A percentile compares a stretch with the other conserved stretches of the same genome.
These are phyloP conservation scores for Balearica regulorum DNA, from an alignment of 2,797 vertebrate species.

Conservation along the genomic window DNA sequence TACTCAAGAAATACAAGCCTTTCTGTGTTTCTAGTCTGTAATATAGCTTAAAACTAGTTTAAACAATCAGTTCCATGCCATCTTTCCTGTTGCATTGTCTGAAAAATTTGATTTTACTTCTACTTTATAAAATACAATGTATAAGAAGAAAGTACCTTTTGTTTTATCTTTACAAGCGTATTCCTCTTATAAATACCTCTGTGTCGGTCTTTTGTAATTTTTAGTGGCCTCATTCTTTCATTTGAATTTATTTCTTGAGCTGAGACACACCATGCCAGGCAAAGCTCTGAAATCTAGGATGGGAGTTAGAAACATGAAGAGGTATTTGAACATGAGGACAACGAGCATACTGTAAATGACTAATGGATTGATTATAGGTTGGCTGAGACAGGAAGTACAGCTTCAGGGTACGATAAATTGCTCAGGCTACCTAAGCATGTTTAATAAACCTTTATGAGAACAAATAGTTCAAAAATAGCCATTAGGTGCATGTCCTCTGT, in stretches of 20 bases:
- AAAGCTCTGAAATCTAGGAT: background rate
- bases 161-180: background rate
- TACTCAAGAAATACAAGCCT: background rate
- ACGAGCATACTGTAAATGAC: background rate
- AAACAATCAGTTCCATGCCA: background rate
- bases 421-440: background rate
- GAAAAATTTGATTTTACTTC: background rate
- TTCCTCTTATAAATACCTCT: background rate
- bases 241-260: background rate
- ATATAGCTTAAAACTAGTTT: background rate
- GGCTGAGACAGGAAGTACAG: background rate
- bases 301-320: background rate
- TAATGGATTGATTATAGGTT: background rate
- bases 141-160: background rate
- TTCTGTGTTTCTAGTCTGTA: background rate
- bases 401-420: background rate
- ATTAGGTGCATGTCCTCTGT: background rate
- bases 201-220: background rate
- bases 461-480: background rate
- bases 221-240: background rate
- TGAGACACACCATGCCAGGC: background rate
- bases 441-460: background rate
- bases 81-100: background rate
- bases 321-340: background rate
- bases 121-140: background rate